Base-by-base conservation (phyloP, 1,140 invertebrate species). In the Scaptodrosophila lebanonensis region DNA sequence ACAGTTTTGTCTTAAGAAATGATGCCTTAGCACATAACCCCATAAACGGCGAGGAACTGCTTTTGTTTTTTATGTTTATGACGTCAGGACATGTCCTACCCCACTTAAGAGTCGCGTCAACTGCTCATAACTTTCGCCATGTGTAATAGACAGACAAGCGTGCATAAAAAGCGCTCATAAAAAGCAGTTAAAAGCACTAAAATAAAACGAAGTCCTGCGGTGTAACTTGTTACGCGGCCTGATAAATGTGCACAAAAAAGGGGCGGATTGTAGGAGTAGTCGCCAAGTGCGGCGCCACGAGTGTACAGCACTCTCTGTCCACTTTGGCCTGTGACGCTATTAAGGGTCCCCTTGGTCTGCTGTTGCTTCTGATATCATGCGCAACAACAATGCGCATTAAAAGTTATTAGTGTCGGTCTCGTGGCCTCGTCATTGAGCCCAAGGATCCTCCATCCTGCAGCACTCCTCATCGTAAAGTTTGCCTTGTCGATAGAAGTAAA, bases 201-300 rank as follows among this genome's bases (percentile, higher is more conserved):
- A 79, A 72, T 68, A 68, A 72, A 69, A 39, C 44, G 33, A 51
- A 38, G 32, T 38, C 68, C 69, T 79, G 73, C 27, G 75, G 73
- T 64, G 65, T 54, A 44, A 69, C 64, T 79, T 82, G 65, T 82
- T 82, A 75, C 61, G 61, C 52, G 36, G 75, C 69, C 57, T 63
- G 75, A 77, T 82, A 68, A 68, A 77, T 76, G 70, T 8, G 22
- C 22, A n/a, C n/a, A n/a, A n/a, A n/a, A n/a, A n/a, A n/a, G n/a
- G n/a, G n/a, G 11, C 15, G 2, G 20, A 11, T n/a, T 3, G 9
- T 17, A 17, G 17, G 11, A 29, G 18, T 39, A 59, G 38, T 22
- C 59, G 33, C 47, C 38, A 43, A 43, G 25, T 30, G 20, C 3
- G 16, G 16, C 17, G 9, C 9, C 40, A 16, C 16, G 13, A 49